phyloP scores from a whole-genome alignment of 1,140 invertebrate species.

The Bombus sibiricus region DNA sequence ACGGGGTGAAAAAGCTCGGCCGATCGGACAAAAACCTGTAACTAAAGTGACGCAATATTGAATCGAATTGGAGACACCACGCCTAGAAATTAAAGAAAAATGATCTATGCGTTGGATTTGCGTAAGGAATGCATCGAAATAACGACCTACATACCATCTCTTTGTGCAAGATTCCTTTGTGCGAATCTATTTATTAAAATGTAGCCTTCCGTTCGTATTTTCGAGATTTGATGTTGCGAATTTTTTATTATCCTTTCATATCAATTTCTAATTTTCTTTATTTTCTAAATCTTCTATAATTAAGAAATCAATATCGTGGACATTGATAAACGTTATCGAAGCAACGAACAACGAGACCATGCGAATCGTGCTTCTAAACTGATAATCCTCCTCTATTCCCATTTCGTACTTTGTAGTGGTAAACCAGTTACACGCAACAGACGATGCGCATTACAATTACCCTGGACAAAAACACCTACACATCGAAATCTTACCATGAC shows the following conservation, averaged over 20 bases:
- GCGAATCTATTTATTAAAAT: background rate
- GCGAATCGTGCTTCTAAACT: constrained; percentile 46
- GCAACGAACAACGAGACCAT: background rate
- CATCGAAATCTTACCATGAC: background rate
- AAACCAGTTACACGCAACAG: background rate
- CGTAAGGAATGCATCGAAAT: background rate
- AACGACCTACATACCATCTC: background rate
- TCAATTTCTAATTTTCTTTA: background rate
- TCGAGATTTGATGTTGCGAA: too few species aligned
- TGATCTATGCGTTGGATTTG: background rate
- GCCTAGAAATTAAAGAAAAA: constrained; percentile 11
- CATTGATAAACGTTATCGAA: constrained; percentile 10
- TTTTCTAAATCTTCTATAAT: background rate
- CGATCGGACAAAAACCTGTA: constrained; percentile 12
- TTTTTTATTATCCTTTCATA: too few species aligned
- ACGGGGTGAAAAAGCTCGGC: constrained; percentile 51
- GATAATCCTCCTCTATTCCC: constrained; percentile 60
- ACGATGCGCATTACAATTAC: background rate
- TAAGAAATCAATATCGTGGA: background rate
- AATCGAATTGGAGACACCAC: constrained; percentile 47
- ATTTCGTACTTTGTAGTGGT: constrained; percentile 65
- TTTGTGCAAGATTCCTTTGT: background rate
- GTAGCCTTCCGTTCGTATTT: background rate
- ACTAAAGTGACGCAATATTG: constrained; percentile 32
- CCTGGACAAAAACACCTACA: background rate